Evolutionary conservation across 2,888 invertebrate genomes (phyloP), one percentile per base, ranked within the genome.

Genomic region (Diogma glabrata): DNA sequence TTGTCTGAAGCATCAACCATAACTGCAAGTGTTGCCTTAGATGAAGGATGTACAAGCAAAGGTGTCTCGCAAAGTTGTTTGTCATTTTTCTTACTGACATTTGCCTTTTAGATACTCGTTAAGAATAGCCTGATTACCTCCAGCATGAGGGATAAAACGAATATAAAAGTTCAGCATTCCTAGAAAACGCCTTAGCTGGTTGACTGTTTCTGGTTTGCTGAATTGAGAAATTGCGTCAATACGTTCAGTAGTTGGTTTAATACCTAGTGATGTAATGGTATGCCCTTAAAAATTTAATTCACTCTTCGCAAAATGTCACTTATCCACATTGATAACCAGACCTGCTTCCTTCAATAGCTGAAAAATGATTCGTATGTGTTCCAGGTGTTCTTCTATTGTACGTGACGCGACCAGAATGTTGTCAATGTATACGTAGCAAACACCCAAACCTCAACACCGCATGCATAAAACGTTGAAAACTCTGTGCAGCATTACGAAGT

Each of bases 381-480:
- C 10, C 23, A 40, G 30, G 47, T 61, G 59, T n/a, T 60, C 51
- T 10, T 56, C 47, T n/a, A 50, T 46, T 9, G 55, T 43, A n/a
- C 28, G 36, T 2, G 62, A 60, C 4, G 60, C 59, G 3, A 63
- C 53, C 6, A 60, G 49, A 9, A 63, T 57, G 48, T 62, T 62
- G 45, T 63, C 63, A 0, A 63, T 19, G 49, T 64, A 64, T 5
- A 54, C 50, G 30, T 54, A 59, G 12, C 51, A 54, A 51, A 61
- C 58, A 22, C 58, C 60, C 9, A 61, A 33, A 10, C 55, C 60
- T 12, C 56, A 60, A 52, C 2, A 62, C 56, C n/a, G 57, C 55
- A 48, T 67, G 57, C 51, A 67, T 61, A 48, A 62, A 59, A 4
- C 61, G 52, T 51, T 64, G 63, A 50, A 67, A 67, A 1, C 63